phyloP scores from a whole-genome alignment of 2,113 vertebrate species.

The Petrocephalus zakoni region DNA sequence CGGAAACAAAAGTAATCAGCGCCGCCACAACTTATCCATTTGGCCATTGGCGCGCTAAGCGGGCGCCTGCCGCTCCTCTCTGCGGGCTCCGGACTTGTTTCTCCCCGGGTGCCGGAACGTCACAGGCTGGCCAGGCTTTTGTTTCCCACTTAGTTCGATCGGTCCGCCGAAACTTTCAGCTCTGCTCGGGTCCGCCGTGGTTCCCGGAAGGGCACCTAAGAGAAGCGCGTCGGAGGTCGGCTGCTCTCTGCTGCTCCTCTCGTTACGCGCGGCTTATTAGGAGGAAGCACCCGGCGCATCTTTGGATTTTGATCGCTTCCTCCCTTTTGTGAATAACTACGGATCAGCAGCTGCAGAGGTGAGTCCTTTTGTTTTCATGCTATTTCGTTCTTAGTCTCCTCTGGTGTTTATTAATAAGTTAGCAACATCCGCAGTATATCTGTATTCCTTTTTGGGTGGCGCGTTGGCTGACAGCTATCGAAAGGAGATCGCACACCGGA shows the following conservation, averaged over 20 bases:
- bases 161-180: background rate
- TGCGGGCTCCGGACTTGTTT: background rate
- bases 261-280: background rate
- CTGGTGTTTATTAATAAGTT: background rate
- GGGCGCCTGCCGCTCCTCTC: background rate
- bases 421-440: background rate
- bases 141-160: background rate
- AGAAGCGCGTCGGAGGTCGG: background rate
- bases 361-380: background rate
- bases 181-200: background rate
- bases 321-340: background rate
- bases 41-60: background rate
- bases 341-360: background rate
- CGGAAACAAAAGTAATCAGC: background rate
- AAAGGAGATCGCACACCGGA: background rate
- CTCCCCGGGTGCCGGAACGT: background rate
- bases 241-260: background rate
- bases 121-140: background rate
- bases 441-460: background rate
- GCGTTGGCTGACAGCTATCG: background rate
- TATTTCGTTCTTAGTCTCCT: background rate
- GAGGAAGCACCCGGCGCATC: background rate
- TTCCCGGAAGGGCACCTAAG: background rate
- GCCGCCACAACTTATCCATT: background rate
- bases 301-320: constrained; percentile 7